Conservation (phyloP, 37 sponge, comb jelly and placozoan species). For the Aplysina aerophoba region DNA sequence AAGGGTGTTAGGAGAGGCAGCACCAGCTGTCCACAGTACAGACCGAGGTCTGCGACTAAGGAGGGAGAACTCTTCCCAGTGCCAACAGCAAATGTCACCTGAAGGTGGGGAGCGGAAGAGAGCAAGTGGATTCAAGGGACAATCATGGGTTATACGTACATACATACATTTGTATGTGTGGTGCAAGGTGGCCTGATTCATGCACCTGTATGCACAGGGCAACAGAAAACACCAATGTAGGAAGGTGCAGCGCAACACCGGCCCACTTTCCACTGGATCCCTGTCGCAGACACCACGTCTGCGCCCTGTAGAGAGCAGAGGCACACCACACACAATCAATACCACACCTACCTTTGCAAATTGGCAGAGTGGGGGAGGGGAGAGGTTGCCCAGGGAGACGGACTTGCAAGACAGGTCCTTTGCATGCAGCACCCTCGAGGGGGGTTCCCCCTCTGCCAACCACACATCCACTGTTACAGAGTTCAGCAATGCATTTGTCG, state of each 20-base stretch:
- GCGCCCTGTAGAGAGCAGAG: too few species aligned
- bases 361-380: slow-evolving; percentile 79
- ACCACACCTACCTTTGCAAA: slow-evolving; percentile 64
- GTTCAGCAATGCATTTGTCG: slow-evolving; percentile 49
- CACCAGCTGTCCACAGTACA: slow-evolving; percentile 54
- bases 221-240: too few species aligned
- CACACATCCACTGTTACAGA: slow-evolving; percentile 84
- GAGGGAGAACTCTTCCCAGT: slow-evolving; percentile 46
- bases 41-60: slow-evolving; percentile 57
- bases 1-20: slow-evolving; percentile 38
- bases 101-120: neutral
- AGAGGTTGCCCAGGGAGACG: slow-evolving; percentile 73
- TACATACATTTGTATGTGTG: too few species aligned
- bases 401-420: slow-evolving; percentile 65
- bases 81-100: slow-evolving; percentile 64
- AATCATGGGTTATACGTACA: too few species aligned
- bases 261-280: too few species aligned
- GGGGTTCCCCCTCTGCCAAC: slow-evolving; percentile 50
- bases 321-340: too few species aligned
- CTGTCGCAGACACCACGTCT: too few species aligned
- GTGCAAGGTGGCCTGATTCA: too few species aligned
- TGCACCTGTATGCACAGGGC: too few species aligned
- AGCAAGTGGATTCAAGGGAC: neutral
- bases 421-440: slow-evolving; percentile 66
- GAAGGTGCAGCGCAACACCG: too few species aligned